Conservation (phyloP, 2,888 invertebrate species). For the Criorhina ranunculi region DNA sequence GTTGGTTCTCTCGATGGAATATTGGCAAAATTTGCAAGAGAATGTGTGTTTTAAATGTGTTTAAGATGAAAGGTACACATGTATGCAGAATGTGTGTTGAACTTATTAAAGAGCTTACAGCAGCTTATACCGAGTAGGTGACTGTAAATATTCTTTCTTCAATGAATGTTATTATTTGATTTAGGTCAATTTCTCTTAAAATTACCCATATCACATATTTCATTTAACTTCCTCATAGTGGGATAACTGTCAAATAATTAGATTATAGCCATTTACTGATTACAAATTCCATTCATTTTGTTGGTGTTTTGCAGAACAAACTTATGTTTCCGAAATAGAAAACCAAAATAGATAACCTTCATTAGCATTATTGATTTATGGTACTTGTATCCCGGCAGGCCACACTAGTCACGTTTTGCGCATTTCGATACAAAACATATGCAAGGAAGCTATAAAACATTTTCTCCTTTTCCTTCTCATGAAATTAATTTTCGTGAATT, state of each 20-base stretch:
- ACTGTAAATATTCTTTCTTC: not conserved
- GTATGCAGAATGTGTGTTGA: not conserved
- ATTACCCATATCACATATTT: too few species aligned
- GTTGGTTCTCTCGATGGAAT: slow-evolving; percentile 34
- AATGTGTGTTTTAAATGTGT: slow-evolving; percentile 13
- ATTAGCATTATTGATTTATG: slow-evolving; percentile 70
- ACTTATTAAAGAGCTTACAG: slow-evolving; percentile 13
- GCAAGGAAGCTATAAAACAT: slow-evolving; percentile 61
- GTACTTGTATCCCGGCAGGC: slow-evolving; percentile 48
- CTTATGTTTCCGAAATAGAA: slow-evolving; percentile 12
- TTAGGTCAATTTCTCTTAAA: too few species aligned
- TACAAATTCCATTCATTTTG: slow-evolving; percentile 30
- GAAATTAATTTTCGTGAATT: slow-evolving; percentile 71
- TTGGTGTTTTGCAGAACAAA: slow-evolving; percentile 37
- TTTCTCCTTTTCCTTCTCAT: slow-evolving; percentile 53
- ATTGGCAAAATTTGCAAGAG: slow-evolving; percentile 1
- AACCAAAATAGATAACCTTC: slow-evolving; percentile 57
- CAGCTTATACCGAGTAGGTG: not conserved
- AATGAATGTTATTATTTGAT: too few species aligned
- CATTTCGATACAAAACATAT: slow-evolving; percentile 68
- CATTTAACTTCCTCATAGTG: not conserved
- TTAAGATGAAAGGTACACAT: not conserved
- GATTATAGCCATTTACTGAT: slow-evolving; percentile 9
- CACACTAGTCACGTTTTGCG: slow-evolving; percentile 63
- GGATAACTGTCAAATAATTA: slow-evolving; percentile 10